Conservation (phyloP, 1,140 invertebrate species). For the Drosophila watanabei region DNA sequence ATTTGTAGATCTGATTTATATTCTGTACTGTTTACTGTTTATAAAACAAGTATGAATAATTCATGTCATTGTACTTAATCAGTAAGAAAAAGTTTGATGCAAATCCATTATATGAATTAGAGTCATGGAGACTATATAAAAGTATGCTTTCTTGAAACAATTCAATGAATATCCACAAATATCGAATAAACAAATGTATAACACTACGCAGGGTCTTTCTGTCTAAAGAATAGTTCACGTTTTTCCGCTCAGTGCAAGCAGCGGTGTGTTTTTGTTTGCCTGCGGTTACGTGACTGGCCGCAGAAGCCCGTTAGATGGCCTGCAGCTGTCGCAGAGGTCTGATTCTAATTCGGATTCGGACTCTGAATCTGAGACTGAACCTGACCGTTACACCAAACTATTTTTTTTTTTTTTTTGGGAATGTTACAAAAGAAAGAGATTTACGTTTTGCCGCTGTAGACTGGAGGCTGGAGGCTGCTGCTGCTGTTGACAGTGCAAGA, state of each 20-base stretch:
- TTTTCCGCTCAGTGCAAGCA: conserved; percentile 19
- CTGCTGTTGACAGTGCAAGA: conserved; percentile 59
- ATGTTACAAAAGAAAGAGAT: conserved; percentile 39
- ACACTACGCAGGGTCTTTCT: no score
- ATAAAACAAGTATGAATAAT: neutral
- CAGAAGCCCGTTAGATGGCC: conserved; percentile 73
- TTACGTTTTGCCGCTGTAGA: conserved; percentile 70
- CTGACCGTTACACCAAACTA: conserved; percentile 60
- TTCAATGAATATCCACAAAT: neutral
- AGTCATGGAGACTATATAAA: no score
- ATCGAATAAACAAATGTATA: neutral
- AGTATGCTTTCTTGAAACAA: neutral
- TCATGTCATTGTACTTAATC: neutral
- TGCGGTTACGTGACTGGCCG: conserved; percentile 74
- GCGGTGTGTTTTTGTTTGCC: conserved; percentile 28
- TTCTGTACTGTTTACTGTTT: neutral
- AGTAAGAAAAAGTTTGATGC: no score
- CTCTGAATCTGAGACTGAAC: conserved; percentile 41
- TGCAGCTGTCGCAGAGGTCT: conserved; percentile 66
- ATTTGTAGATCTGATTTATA: neutral
- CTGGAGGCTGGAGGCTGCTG: conserved; percentile 30
- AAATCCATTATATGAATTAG: no score
- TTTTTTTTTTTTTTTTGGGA: conserved; percentile 28
- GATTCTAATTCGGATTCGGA: conserved; percentile 31
- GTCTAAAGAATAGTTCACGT: neutral